Conservation (phyloP, 1,140 invertebrate species). For the Achroia grisella region DNA sequence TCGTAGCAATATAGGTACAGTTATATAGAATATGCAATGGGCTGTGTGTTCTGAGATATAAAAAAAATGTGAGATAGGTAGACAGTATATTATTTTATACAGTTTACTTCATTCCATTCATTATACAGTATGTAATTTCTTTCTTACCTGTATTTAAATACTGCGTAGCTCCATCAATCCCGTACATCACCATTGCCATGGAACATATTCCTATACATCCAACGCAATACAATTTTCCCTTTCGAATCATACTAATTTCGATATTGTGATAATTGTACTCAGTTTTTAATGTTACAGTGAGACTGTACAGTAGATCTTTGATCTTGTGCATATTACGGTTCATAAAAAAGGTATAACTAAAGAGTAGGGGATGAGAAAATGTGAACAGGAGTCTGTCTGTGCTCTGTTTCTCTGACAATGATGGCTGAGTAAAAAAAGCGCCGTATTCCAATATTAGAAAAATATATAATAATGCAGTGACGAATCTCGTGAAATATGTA, state of each 20-base stretch:
- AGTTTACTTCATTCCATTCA: no score
- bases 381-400: neutral
- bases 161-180: no score
- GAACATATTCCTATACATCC: neutral
- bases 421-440: neutral
- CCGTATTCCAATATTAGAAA: neutral
- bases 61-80: no score
- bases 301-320: neutral
- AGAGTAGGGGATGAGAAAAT: neutral
- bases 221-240: neutral
- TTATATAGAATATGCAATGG: no score
- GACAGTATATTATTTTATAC: no score
- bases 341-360: neutral
- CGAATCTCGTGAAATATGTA: no score
- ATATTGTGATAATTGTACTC: neutral
- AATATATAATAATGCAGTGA: no score
- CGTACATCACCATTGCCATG: neutral
- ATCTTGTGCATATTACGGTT: neutral
- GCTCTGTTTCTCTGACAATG: neutral
- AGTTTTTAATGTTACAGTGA: neutral
- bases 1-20: neutral
- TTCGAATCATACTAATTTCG: neutral
- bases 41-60: no score
- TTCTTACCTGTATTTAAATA: no score
- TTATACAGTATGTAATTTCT: neutral